These are phyloP conservation scores for Hyla sarda DNA, from an alignment of 2,113 vertebrate species.

Conservation along the genomic window DNA sequence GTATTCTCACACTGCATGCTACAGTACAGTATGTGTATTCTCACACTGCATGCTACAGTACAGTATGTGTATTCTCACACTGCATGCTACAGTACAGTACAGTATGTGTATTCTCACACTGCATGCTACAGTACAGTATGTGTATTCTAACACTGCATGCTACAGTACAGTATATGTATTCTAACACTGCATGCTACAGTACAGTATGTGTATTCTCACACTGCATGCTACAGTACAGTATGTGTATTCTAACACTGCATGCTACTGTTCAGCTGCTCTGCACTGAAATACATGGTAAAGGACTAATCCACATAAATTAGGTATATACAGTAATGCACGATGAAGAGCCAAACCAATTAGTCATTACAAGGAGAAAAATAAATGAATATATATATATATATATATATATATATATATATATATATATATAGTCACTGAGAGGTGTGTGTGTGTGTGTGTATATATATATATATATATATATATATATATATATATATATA, in stretches of 20 bases:
- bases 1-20: slow-evolving; percentile 25
- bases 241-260: background rate
- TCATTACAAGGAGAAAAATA: background rate
- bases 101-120: background rate
- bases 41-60: too few species aligned
- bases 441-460: too few species aligned
- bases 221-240: background rate
- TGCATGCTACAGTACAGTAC: background rate
- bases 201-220: slow-evolving; percentile 1
- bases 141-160: slow-evolving; percentile 25
- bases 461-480: too few species aligned
- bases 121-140: too few species aligned
- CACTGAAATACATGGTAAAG: background rate
- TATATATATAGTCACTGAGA: too few species aligned
- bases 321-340: background rate
- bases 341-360: background rate
- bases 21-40: background rate
- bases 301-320: background rate
- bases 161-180: too few species aligned
- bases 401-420: too few species aligned
- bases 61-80: too few species aligned
- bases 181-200: too few species aligned
- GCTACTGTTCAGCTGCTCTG: background rate
- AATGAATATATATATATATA: too few species aligned
- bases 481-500: too few species aligned